Base-by-base conservation (phyloP, 1,140 invertebrate genomes). In the Adelges cooleyi region DNA sequence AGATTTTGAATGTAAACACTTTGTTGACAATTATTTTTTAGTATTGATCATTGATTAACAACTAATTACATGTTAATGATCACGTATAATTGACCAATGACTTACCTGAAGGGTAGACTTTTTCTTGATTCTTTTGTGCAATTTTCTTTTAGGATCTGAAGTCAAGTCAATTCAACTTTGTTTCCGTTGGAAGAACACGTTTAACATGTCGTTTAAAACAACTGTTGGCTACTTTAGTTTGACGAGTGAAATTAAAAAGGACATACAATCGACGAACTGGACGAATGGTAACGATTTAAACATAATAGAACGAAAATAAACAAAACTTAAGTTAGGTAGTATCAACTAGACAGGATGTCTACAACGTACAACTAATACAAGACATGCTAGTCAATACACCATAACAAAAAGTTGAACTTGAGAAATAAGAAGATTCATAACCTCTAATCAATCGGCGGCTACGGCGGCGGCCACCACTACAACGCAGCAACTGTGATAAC, bases 391-490 rank as follows among this genome's bases (percentile, higher is more conserved):
- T 5, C n/a, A 8, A 15, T n/a, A n/a, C 4, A 15, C 3, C 15
- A 42, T 17, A 15, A 3, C 40, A 17, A 42, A 13, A 17, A 42
- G 40, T 42, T 42, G 8, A 42, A 42, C 9, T 15, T 42, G 5
- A 42, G 3, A 15, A 42, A 42, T 42, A 5, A 42, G 6, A 44
- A 59, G 42, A 23, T 48, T 22, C 40, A 62, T 62, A 62, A 62
- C 56, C 56, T 62, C 42, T 62, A 46, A 62, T 62, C 42, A 62
- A 62, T 62, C 42, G 22, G 56, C 29, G 42, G 56, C 56, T 11
- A 17, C 15, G 40, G 40, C 25, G 13, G 40, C 15, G 40, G 40
- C 40, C 11, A 17, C 42, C 23, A 25, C 56, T 62, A 62, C 56
- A 48, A 62, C 56, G 56, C 56, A 62, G 22, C 56, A 62, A 48